A percentile compares a stretch with the other conserved stretches of the same genome.
phyloP scores from a whole-genome alignment of 2,797 vertebrate genomes.

The Triplophysa bombifrons region DNA sequence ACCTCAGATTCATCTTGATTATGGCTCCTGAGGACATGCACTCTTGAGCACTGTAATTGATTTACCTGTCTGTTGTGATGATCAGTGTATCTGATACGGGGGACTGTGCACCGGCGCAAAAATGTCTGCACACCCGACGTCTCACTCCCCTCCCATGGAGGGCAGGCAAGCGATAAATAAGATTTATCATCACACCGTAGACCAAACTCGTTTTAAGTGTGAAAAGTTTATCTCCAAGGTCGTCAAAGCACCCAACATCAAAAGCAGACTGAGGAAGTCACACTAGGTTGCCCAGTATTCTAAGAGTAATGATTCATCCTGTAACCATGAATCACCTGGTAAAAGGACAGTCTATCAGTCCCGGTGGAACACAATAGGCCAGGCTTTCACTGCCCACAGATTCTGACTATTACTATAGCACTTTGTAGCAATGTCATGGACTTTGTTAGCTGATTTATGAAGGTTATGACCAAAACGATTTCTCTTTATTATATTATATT shows the following conservation, averaged over 20 bases:
- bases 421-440: not conserved
- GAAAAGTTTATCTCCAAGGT: slow-evolving; percentile 78
- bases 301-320: slow-evolving; percentile 66
- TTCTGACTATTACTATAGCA: not conserved
- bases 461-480: too few relatives aligned
- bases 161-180: slow-evolving; percentile 63
- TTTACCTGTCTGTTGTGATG: slow-evolving; percentile 70
- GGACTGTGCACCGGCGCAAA: slow-evolving; percentile 56
- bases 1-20: slow-evolving; percentile 68
- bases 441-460: too few relatives aligned
- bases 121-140: slow-evolving; percentile 28
- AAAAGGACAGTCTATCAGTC: slow-evolving; percentile 61
- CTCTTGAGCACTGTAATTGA: slow-evolving; percentile 70
- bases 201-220: slow-evolving; percentile 67
- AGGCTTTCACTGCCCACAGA: slow-evolving; percentile 55
- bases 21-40: slow-evolving; percentile 59
- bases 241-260: slow-evolving; percentile 54
- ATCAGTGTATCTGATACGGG: slow-evolving; percentile 71
- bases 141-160: slow-evolving; percentile 11
- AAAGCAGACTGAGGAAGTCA: slow-evolving; percentile 49
- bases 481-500: too few relatives aligned
- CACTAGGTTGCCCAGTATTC: slow-evolving; percentile 42
- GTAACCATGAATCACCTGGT: slow-evolving; percentile 61
- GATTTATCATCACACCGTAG: slow-evolving; percentile 70
- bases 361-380: slow-evolving; percentile 47